Evolutionary conservation across 1,140 invertebrate species (phyloP), one percentile per base, ranked within the genome.

Genomic region (Eumeta japonica): DNA sequence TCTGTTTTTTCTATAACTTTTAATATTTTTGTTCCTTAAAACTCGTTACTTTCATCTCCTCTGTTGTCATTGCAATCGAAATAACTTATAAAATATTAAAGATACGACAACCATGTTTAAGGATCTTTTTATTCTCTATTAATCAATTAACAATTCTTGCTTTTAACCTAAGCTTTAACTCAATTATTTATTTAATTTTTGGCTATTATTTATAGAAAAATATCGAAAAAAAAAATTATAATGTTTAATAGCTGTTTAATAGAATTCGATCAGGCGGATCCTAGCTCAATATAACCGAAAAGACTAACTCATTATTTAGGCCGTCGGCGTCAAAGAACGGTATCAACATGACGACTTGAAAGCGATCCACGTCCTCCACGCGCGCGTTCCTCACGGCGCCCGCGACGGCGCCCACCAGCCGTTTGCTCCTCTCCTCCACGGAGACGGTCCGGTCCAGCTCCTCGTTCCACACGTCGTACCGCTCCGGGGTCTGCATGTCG

Each of bases 271-370:
- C 28, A 12, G 10, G 28, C 20, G 20, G 20, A 7, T 24, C 5
- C 20, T 24, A n/a, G 20, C n/a, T 24, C 5, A 5, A 24, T 24
- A 24, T 24, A n/a, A 7, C n/a, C 20, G 20, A 24, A 5, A 24
- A 1, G 7, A 63, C 76, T 75, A 50, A 79, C 77, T 81, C 66
- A 50, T 79, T 80, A 38, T 71, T 65, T 10, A 70, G 42, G 37
- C 77, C 77, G 37, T 75, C 58, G 41, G 58, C 51, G 38, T 74
- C 77, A 37, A 73, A 72, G 44, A 79, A 81, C 2, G 81, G 81
- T 19, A 82, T 39, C 38, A 55, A 61, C 14, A 82, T 62, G 11
- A 64, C 60, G 3, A 79, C 62, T 35, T 78, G 73, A 0, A 50
- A 38, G 0, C 54, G 56, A 14, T 61, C 68, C 1, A 68, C 55